phyloP scores from a whole-genome alignment of 2,888 invertebrate genomes.

The Diaphora mendica region DNA sequence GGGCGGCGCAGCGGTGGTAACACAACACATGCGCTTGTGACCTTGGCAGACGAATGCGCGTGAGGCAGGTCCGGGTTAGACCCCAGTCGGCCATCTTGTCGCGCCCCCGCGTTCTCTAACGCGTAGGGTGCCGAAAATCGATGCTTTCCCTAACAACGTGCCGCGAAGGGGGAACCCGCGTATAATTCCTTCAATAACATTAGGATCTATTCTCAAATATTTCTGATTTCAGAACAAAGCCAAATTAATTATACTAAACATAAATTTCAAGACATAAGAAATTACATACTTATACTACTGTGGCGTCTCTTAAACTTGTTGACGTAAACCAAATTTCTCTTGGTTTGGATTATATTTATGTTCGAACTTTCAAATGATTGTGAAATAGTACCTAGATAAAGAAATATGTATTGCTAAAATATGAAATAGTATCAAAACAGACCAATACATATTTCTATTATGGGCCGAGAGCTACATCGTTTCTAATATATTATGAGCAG shows the following conservation, averaged over 20 bases:
- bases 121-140: conserved; percentile 84
- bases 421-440: not conserved
- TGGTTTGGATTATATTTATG: not conserved
- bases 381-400: not conserved
- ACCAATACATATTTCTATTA: not conserved
- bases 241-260: too few relatives aligned
- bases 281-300: not conserved
- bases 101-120: conserved; percentile 71
- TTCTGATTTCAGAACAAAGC: conserved; percentile 14
- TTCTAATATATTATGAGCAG: not conserved
- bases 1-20: conserved; percentile 72
- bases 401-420: not conserved
- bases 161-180: conserved; percentile 73
- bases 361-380: not conserved
- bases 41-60: conserved; percentile 76
- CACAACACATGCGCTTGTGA: conserved; percentile 77
- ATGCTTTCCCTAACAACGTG: conserved; percentile 78
- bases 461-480: not conserved
- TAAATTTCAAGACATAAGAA: too few relatives aligned
- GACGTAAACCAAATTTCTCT: not conserved
- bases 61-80: conserved; percentile 80
- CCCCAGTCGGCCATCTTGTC: conserved; percentile 74
- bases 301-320: not conserved
- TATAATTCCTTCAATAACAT: conserved; percentile 58
- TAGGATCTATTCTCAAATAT: conserved; percentile 34